Percentiles rank a stretch among this genome's conserved stretches.
phyloP scores from a whole-genome alignment of 53 echinoderm and acorn worm genomes.

The Astropecten irregularis region DNA sequence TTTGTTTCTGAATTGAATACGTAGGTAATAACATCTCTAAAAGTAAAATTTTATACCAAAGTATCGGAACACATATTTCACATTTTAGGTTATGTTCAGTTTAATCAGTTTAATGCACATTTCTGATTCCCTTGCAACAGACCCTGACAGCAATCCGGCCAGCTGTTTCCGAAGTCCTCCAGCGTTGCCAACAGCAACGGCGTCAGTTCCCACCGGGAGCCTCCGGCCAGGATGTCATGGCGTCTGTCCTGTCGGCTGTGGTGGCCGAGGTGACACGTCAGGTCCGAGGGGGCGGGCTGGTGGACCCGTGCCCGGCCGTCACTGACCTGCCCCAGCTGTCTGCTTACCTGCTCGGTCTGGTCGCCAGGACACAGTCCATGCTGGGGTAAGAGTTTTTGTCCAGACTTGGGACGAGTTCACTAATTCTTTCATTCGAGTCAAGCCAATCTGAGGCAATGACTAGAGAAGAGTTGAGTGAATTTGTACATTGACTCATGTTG shows the following conservation, averaged over 20 bases:
- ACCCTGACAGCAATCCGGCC: conserved; percentile 68
- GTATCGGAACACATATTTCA: too few relatives aligned
- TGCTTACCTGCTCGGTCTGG: conserved; percentile 67
- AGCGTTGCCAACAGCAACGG: conserved; percentile 55
- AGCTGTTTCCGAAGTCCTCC: conserved; percentile 66
- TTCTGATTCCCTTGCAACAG: too few relatives aligned
- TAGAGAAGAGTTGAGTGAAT: too few relatives aligned
- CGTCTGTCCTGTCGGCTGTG: conserved; percentile 68
- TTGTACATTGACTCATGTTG: too few relatives aligned
- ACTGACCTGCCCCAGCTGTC: conserved; percentile 68
- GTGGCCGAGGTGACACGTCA: conserved; percentile 72
- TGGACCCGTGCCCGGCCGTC: conserved; percentile 52
- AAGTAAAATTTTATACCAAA: too few relatives aligned
- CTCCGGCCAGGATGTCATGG: conserved; percentile 45
- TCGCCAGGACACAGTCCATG: conserved; percentile 50
- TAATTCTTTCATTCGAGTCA: too few relatives aligned
- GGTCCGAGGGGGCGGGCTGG: conserved; percentile 58
- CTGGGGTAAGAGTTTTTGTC: conserved; percentile 67
- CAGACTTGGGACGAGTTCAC: background rate
- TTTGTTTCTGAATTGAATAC: too few relatives aligned
- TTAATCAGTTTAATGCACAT: too few relatives aligned
- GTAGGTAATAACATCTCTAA: too few relatives aligned
- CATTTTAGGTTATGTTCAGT: too few relatives aligned
- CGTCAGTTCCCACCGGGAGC: conserved; percentile 22
- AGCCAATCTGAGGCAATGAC: background rate